phyloP scores from a whole-genome alignment of 2,797 vertebrate species.

The Pelochelys cantorii region DNA sequence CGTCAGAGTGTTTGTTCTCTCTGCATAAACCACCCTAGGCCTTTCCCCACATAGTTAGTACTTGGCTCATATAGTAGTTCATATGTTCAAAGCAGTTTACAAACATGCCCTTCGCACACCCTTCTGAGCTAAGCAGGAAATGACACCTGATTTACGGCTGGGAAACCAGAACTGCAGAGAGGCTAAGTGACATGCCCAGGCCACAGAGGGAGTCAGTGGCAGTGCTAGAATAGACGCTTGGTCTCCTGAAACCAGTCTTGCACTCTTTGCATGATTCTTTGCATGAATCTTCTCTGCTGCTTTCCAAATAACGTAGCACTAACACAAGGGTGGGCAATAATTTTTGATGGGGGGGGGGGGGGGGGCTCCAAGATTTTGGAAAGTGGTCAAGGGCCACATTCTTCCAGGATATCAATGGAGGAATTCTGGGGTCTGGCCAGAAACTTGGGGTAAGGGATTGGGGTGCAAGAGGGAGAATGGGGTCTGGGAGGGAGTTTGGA shows the following conservation, averaged over 20 bases:
- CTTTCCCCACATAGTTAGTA: neutral
- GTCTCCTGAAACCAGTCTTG: neutral
- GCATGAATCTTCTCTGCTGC: neutral
- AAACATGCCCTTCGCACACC: neutral
- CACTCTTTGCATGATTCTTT: neutral
- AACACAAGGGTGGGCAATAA: too few relatives aligned
- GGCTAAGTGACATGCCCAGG: neutral
- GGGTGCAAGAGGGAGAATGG: too few relatives aligned
- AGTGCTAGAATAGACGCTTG: neutral
- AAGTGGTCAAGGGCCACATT: too few relatives aligned
- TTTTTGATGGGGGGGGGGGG: too few relatives aligned
- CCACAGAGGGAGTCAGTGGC: neutral
- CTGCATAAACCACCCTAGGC: neutral
- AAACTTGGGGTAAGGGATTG: too few relatives aligned
- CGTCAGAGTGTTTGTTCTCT: neutral
- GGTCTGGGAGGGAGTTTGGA: too few relatives aligned
- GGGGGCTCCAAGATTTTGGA: too few relatives aligned
- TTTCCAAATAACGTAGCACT: neutral
- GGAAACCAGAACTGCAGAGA: neutral
- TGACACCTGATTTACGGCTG: neutral
- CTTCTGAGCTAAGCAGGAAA: neutral
- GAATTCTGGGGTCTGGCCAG: too few relatives aligned
- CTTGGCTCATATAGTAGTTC: neutral
- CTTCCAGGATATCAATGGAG: too few relatives aligned
- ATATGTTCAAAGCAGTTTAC: neutral